A percentile compares a stretch with the other conserved stretches of the same genome.
Conservation (phyloP, 2,888 invertebrate species). For the Eulithis prunata region DNA sequence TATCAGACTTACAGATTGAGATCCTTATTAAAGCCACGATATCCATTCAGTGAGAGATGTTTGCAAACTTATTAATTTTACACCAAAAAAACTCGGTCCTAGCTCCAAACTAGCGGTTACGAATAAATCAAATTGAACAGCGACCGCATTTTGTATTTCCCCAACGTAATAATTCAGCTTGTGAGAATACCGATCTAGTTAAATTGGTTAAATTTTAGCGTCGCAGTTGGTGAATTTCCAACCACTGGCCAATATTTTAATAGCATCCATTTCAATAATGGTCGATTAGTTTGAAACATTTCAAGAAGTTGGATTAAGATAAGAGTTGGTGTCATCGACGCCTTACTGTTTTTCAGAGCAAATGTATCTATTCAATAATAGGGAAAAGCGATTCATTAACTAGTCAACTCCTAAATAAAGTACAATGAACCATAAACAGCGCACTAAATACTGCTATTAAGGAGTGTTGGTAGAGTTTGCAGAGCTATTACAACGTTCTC, state of each 20-base stretch:
- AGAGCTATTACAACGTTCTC: too few relatives aligned
- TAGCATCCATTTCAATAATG: slow-evolving; percentile 9
- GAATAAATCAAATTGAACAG: slow-evolving; percentile 56
- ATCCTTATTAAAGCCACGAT: slow-evolving; percentile 35
- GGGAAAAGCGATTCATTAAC: too few relatives aligned
- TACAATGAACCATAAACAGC: slow-evolving; percentile 52
- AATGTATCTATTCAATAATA: too few relatives aligned
- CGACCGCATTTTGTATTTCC: slow-evolving; percentile 50
- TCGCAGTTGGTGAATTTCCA: slow-evolving; percentile 44
- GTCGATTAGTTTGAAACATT: slow-evolving; percentile 3
- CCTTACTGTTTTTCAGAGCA: background rate
- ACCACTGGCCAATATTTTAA: slow-evolving; percentile 25
- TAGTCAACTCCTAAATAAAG: slow-evolving; percentile 49
- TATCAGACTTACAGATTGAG: slow-evolving; percentile 34
- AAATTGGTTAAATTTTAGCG: slow-evolving; percentile 49
- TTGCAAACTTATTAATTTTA: slow-evolving; percentile 44
- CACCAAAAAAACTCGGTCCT: slow-evolving; percentile 44
- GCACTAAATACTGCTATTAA: too few relatives aligned
- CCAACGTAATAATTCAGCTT: slow-evolving; percentile 46
- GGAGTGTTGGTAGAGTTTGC: too few relatives aligned
- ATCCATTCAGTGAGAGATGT: slow-evolving; percentile 36
- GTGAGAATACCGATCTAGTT: slow-evolving; percentile 45
- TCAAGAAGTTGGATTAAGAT: background rate
- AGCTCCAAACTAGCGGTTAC: slow-evolving; percentile 48
- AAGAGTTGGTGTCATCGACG: background rate